phyloP scores from a whole-genome alignment of 2,797 vertebrate genomes.

The Diplodus puntazzo region DNA sequence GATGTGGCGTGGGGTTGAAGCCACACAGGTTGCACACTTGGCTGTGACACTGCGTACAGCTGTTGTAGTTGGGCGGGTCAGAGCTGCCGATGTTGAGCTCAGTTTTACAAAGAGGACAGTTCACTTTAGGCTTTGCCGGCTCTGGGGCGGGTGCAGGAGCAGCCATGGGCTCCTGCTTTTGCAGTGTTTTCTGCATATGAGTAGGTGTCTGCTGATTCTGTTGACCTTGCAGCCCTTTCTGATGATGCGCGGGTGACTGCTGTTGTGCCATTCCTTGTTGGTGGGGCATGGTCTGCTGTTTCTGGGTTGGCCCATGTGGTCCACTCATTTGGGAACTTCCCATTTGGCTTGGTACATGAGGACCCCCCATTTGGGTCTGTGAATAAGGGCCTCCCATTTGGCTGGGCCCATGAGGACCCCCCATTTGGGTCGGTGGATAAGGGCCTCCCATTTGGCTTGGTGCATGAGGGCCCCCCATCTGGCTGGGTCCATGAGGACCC shows the following conservation, averaged over 20 bases:
- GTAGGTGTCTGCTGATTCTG: conserved; percentile 71
- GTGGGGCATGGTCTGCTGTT: conserved; percentile 65
- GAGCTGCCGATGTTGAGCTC: conserved; percentile 91
- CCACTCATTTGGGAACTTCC: conserved; percentile 11
- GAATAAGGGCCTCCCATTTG: too few species aligned
- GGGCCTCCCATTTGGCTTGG: background rate
- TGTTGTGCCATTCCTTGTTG: conserved; percentile 65
- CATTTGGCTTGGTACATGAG: conserved; percentile 53
- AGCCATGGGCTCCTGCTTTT: conserved; percentile 66
- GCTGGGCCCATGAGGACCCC: too few species aligned
- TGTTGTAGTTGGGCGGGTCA: conserved; percentile 93
- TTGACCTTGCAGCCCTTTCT: conserved; percentile 68
- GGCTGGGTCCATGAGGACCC: too few species aligned
- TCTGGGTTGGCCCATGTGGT: conserved; percentile 44
- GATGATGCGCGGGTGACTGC: conserved; percentile 62
- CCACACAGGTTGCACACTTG: conserved; percentile 98
- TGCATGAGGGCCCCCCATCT: background rate
- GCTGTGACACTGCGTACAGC: conserved; percentile 93
- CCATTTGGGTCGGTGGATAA: too few species aligned
- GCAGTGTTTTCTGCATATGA: conserved; percentile 71
- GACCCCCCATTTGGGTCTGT: conserved; percentile 9
- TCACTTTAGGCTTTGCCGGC: conserved; percentile 87
- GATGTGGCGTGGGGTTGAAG: conserved; percentile 97
- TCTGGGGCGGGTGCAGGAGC: conserved; percentile 80
- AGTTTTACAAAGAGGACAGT: conserved; percentile 96